Base-by-base conservation (phyloP, 2,888 invertebrate species). In the Tanytarsus gracilentus region DNA sequence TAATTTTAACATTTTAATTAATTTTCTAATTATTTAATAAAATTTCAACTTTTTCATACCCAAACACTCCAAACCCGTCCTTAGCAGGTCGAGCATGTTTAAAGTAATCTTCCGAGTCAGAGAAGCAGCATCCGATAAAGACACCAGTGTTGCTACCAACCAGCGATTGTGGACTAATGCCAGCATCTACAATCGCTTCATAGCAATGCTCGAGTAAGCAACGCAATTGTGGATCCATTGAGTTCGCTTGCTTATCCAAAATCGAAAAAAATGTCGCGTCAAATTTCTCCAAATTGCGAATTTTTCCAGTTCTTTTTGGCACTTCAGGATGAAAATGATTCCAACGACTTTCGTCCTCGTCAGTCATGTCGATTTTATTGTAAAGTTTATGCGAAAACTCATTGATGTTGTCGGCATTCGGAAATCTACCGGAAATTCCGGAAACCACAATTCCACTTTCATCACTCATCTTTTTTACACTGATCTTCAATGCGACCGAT, bases 71-170 rank as follows among this genome's bases (percentile, higher is more conserved):
- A 64, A 77, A 77, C 1, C 77, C 77, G 66, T 79, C 76, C 68
- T 77, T 77, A 68, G 79, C 79, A 69, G 84, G 80, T 58, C 83
- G 79, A 66, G 87, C 84, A 67, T 80, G 79, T 65, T 85, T 80
- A 79, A 84, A 82, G 9, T 81, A 82, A 66, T 85, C 84, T 68
- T 85, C 85, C 0, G 85, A 81, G 67, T 91, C 91, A 0, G 86
- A 85, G 68, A 83, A 84, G 69, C 86, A 86, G 33, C 82, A 80
- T 1, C 89, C 90, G 25, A 89, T 78, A 71, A 86, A 90, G 4
- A 90, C 88, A 7, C 89, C 91, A 0, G 86, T 87, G 64, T 79
- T 84, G 1, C 82, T 80, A 58, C 86, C 87, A 30, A 83, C 77
- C 6, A 90, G 71, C 56, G 81, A 79, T 55, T 78, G 76, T 1